phyloP scores from a whole-genome alignment of 2,797 vertebrate genomes.

The Coregonus ussuriensis region DNA sequence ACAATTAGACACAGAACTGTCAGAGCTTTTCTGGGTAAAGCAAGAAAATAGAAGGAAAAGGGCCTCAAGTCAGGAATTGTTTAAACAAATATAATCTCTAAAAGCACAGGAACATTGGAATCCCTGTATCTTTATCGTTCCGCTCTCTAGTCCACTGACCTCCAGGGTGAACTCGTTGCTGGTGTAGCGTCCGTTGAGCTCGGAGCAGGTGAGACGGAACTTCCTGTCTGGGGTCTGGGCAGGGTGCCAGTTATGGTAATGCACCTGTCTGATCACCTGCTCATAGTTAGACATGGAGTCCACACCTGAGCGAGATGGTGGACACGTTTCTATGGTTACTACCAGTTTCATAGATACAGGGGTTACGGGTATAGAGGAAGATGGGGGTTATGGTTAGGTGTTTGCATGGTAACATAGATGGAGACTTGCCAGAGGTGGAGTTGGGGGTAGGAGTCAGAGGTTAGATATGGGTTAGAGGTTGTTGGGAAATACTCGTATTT shows the following conservation, averaged over 20 bases:
- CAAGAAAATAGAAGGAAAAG: background rate
- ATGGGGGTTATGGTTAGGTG: too few relatives aligned
- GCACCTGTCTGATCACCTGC: constrained; percentile 86
- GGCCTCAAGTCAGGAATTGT: background rate
- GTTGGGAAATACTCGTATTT: too few relatives aligned
- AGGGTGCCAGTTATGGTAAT: constrained; percentile 81
- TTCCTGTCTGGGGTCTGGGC: constrained; percentile 74
- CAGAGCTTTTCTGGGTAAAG: background rate
- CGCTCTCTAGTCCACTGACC: constrained; percentile 68
- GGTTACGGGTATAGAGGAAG: too few relatives aligned
- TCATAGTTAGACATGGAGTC: constrained; percentile 92
- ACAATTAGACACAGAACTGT: too few relatives aligned
- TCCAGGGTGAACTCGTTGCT: constrained; percentile 94
- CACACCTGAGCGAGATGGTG: constrained; percentile 76
- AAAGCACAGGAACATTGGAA: background rate
- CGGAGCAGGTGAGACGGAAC: constrained; percentile 92
- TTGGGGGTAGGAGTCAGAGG: background rate
- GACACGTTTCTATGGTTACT: background rate
- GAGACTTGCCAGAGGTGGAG: constrained; percentile 61
- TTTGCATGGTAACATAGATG: background rate
- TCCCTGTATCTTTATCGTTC: background rate
- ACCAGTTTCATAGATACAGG: background rate
- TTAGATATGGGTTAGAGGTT: background rate
- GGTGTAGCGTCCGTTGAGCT: constrained; percentile 92
- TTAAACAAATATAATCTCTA: too few relatives aligned